Evolutionary conservation across 2,888 invertebrate genomes (phyloP).

Genomic region (Habrosyne pyritoides): DNA sequence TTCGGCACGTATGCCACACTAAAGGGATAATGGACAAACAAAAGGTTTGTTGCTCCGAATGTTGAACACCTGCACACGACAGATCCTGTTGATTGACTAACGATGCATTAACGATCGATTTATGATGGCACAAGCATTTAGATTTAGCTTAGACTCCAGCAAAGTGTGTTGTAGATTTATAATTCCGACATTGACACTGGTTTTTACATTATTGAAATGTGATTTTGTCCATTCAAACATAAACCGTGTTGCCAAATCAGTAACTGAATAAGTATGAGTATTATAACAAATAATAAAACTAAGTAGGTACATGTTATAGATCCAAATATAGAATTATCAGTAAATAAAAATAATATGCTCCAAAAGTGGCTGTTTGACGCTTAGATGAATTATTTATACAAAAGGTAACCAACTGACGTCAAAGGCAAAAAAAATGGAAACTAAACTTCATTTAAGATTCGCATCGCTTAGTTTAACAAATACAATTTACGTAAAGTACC

Average conservation of each 20-base stretch:
- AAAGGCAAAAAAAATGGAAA: slow-evolving; percentile 23
- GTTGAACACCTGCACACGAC: neutral
- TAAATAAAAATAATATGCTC: slow-evolving; percentile 10
- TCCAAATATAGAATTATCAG: neutral
- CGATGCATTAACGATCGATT: slow-evolving; percentile 2
- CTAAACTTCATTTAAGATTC: slow-evolving; percentile 24
- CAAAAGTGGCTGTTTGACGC: slow-evolving; percentile 12
- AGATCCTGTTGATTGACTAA: neutral
- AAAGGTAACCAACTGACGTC: slow-evolving; percentile 23
- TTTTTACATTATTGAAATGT: neutral
- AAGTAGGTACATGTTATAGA: too few species aligned
- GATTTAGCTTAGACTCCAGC: neutral
- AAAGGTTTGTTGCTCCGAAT: neutral
- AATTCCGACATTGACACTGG: neutral
- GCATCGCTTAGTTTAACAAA: slow-evolving; percentile 26
- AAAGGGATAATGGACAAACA: neutral
- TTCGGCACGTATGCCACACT: neutral
- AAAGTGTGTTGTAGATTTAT: neutral
- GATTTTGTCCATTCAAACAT: too few species aligned
- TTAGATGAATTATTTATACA: slow-evolving; percentile 24
- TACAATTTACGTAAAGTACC: slow-evolving; percentile 28
- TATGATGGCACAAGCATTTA: neutral
- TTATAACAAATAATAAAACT: too few species aligned
- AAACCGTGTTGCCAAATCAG: too few species aligned
- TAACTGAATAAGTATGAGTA: too few species aligned